Conservation (phyloP, 2,888 invertebrate genomes). For the Petrophora chlorosata region DNA sequence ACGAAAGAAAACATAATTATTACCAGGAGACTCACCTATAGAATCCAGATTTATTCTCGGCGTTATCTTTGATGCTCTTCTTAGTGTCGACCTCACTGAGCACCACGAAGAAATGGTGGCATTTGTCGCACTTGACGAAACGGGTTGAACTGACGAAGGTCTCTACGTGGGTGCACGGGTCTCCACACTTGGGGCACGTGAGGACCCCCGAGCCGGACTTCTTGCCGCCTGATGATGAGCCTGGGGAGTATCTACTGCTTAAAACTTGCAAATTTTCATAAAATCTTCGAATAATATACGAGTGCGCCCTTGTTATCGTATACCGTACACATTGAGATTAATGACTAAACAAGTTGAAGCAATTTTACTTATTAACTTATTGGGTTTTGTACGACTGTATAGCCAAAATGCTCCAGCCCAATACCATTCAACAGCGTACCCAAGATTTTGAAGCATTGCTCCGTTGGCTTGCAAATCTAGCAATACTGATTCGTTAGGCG, state of each 20-base stretch:
- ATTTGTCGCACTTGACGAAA: slow-evolving; percentile 99
- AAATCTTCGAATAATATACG: too few species aligned
- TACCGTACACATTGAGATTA: too few species aligned
- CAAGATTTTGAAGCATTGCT: too few species aligned
- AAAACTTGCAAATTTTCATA: too few species aligned
- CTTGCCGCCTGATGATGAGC: slow-evolving; percentile 79
- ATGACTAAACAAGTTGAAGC: too few species aligned
- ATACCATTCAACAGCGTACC: too few species aligned
- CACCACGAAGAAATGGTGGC: slow-evolving; percentile 98
- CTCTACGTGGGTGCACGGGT: slow-evolving; percentile 98
- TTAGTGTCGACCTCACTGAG: slow-evolving; percentile 96
- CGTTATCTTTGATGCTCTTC: slow-evolving; percentile 91
- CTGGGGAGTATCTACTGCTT: slow-evolving; percentile 35
- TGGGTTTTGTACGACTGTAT: too few species aligned
- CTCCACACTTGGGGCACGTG: slow-evolving; percentile 98
- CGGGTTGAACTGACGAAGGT: slow-evolving; percentile 98
- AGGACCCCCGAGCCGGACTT: slow-evolving; percentile 88
- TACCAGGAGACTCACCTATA: slow-evolving; percentile 66
- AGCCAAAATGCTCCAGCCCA: too few species aligned
- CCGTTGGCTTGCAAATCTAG: too few species aligned
- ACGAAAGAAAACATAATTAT: background rate
- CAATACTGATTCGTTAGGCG: too few species aligned
- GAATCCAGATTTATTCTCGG: slow-evolving; percentile 87
- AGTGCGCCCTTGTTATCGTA: too few species aligned
- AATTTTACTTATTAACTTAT: too few species aligned